A percentile compares a stretch with the other conserved stretches of the same genome.
Evolutionary conservation across 1,140 invertebrate genomes (phyloP).

Genomic region (Listronotus oregonensis): DNA sequence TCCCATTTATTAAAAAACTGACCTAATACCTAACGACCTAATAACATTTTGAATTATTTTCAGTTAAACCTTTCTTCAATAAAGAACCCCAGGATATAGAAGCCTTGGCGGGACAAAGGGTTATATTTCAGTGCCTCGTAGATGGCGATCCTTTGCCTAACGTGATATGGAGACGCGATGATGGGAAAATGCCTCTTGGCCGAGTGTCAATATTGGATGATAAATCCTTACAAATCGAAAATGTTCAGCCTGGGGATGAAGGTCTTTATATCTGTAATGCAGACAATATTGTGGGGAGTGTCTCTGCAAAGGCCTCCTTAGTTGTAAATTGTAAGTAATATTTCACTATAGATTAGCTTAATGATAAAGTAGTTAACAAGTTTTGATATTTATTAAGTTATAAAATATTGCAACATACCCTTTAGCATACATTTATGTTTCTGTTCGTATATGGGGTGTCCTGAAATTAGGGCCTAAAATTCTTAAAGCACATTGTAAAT

Average conservation of each 20-base stretch:
- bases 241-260: conserved; percentile 76
- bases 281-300: conserved; percentile 76
- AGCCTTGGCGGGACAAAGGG: conserved; percentile 76
- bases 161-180: conserved; percentile 87
- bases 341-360: conserved; percentile 1
- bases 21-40: no score
- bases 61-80: conserved; percentile 88
- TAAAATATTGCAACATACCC: not conserved
- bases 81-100: conserved; percentile 84
- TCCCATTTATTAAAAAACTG: no score
- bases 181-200: conserved; percentile 77
- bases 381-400: not conserved
- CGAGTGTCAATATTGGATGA: conserved; percentile 74
- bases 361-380: not conserved
- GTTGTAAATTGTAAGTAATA: conserved; percentile 75
- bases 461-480: no score
- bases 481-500: no score
- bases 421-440: no score
- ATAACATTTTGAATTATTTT: conserved; percentile 42
- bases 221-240: conserved; percentile 75
- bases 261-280: conserved; percentile 80
- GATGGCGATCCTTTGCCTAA: conserved; percentile 88
- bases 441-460: no score
- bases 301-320: conserved; percentile 74
- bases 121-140: conserved; percentile 86